Base-by-base conservation (phyloP, 2,797 vertebrate species). In the Pseudomugil tenellus region DNA sequence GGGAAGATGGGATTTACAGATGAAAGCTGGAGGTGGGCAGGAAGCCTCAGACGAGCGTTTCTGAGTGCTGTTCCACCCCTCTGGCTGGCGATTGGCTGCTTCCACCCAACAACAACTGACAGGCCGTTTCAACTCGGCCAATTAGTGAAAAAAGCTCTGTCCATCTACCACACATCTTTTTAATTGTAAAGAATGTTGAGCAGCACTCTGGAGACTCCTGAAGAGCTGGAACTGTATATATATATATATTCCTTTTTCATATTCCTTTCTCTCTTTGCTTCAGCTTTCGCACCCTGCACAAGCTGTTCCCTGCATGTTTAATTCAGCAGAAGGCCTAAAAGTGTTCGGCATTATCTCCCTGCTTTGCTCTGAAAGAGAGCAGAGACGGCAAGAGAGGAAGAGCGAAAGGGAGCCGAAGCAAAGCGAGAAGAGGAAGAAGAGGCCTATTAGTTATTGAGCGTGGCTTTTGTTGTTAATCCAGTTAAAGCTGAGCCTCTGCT, bases 321-420 rank as follows among this genome's bases (percentile, higher is more conserved):
- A 93, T 93, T 93, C 89, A 92, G 89, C 67, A 85, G 82, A 83
- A 81, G 80, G 78, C 85, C 86, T 88, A 84, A 84, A 88, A 92
- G 84, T 81, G 87, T 78, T 79, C 69, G 21, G 76, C 79, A 79
- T 91, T 88, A 87, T 90, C 84, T 83, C 70, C 21, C 52, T 6
- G 54, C 81, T 71, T 71, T 41, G 37, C 73, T 80, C 68, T 62
- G 70, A 68, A 58, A 67, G 64, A 67, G 77, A 53, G 72, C 53
- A 68, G 66, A 49, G 81, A 82, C 2, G 2, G 58, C 8, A 5
- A 54, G 34, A 35, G 53, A 28, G 11, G 31, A 54, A 31, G 41
- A 26, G 21, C 8, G 54, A 23, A 21, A 51, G 23, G 37, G 55
- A 54, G 56, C 31, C 1, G 0, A 52, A 73, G 62, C 25, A 43